Evolutionary conservation across 2,113 vertebrate species (phyloP).

Genomic region (Oplegnathus fasciatus): DNA sequence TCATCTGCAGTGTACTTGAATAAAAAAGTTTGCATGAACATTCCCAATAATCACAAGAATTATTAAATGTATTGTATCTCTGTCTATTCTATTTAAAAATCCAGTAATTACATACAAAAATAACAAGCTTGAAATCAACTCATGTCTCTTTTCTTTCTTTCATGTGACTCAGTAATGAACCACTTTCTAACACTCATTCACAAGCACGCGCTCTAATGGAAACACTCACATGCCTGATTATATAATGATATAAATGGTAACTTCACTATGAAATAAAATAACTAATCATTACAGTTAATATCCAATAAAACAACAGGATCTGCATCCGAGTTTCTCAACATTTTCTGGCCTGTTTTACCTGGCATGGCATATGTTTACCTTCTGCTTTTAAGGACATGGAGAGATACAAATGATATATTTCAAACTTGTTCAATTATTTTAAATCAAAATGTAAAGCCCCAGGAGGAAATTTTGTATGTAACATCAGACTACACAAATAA

Average conservation of each 20-base stretch:
- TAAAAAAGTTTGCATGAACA: conserved; percentile 66
- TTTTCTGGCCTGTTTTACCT: background rate
- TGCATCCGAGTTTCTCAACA: background rate
- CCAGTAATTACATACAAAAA: conserved; percentile 45
- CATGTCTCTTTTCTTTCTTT: conserved; percentile 77
- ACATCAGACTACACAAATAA: background rate
- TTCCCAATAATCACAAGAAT: conserved; percentile 24
- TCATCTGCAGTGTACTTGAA: conserved; percentile 65
- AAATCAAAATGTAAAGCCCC: background rate
- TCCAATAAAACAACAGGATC: background rate
- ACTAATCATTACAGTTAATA: conserved; percentile 9
- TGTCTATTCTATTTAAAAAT: conserved; percentile 62
- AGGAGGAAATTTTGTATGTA: background rate
- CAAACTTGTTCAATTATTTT: background rate
- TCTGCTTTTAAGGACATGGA: background rate
- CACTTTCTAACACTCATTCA: conserved; percentile 65
- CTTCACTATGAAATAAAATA: background rate
- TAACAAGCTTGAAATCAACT: conserved; percentile 71
- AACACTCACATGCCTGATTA: conserved; percentile 14
- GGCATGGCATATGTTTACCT: background rate
- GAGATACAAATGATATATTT: background rate
- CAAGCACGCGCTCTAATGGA: conserved; percentile 51
- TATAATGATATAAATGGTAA: background rate
- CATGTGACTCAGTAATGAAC: conserved; percentile 55
- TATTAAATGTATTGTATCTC: conserved; percentile 55